Conservation (phyloP, 1,140 invertebrate genomes). For the Helicoverpa armigera region DNA sequence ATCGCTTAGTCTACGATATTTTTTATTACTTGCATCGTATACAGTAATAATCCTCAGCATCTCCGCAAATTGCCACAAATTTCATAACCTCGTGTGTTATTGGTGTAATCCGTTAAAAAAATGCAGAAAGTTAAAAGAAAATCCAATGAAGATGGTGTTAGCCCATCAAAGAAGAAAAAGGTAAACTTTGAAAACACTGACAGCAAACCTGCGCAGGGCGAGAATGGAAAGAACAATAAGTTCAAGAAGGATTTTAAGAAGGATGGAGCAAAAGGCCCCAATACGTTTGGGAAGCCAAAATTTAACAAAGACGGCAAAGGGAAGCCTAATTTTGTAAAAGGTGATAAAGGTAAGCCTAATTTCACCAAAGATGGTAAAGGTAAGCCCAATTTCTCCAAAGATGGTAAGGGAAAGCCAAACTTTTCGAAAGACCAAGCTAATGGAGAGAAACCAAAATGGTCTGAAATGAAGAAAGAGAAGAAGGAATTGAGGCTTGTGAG, state of each 20-base stretch:
- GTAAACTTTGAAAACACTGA: slow-evolving; percentile 51
- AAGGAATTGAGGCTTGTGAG: slow-evolving; percentile 88
- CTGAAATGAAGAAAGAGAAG: slow-evolving; percentile 91
- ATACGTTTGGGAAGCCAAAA: slow-evolving; percentile 41
- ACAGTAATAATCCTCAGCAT: neutral
- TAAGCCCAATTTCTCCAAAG: slow-evolving; percentile 9
- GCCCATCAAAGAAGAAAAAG: slow-evolving; percentile 72
- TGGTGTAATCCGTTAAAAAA: slow-evolving; percentile 42
- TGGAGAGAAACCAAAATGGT: slow-evolving; percentile 90
- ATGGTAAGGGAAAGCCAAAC: slow-evolving; percentile 58
- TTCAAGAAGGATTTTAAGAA: slow-evolving; percentile 66
- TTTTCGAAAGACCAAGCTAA: slow-evolving; percentile 63
- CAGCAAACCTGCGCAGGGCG: slow-evolving; percentile 47
- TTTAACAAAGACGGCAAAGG: slow-evolving; percentile 57
- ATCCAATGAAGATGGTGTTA: slow-evolving; percentile 56
- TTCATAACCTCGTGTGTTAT: slow-evolving; percentile 46
- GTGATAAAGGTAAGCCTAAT: slow-evolving; percentile 53
- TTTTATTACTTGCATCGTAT: neutral
- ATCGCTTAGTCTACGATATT: neutral
- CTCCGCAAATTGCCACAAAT: neutral
- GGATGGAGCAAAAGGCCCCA: slow-evolving; percentile 48
- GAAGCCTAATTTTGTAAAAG: slow-evolving; percentile 38
- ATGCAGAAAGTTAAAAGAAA: slow-evolving; percentile 82
- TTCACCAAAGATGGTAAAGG: slow-evolving; percentile 51
- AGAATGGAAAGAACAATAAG: slow-evolving; percentile 53